These are phyloP conservation scores for Caenorhabditis sinica DNA, from an alignment of 2,888 invertebrate species.

Conservation along the genomic window DNA sequence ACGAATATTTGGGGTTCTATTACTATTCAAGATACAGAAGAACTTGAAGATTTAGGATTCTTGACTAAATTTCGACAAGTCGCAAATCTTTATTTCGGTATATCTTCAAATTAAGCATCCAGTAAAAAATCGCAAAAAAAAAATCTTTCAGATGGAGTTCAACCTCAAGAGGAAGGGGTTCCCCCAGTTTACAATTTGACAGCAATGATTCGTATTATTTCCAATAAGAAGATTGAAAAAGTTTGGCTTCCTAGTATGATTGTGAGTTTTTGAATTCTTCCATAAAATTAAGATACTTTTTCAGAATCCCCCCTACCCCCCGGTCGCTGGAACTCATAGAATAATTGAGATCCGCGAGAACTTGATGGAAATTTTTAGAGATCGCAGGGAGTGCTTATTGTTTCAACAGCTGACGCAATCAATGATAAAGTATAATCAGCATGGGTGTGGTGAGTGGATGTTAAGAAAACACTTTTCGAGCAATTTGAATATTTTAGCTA, in stretches of 20 bases:
- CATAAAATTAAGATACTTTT: not conserved
- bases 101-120: not conserved
- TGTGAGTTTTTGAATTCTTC: not conserved
- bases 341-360: not conserved
- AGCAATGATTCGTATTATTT: not conserved
- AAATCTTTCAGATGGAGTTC: not conserved
- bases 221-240: not conserved
- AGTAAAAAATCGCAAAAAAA: not conserved
- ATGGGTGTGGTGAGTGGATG: slow-evolving; percentile 9
- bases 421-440: not conserved
- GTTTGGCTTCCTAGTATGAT: slow-evolving; percentile 4
- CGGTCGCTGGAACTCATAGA: not conserved
- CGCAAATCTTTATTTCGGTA: not conserved
- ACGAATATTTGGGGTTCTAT: slow-evolving; percentile 4
- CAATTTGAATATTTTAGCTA: no score
- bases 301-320: not conserved
- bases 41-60: not conserved
- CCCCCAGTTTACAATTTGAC: no score
- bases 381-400: not conserved
- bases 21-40: not conserved
- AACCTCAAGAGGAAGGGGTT: no score
- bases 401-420: not conserved
- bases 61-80: not conserved
- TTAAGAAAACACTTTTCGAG: no score
- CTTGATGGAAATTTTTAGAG: not conserved